Base-by-base conservation (phyloP, 2,888 invertebrate genomes). In the Dione juno region DNA sequence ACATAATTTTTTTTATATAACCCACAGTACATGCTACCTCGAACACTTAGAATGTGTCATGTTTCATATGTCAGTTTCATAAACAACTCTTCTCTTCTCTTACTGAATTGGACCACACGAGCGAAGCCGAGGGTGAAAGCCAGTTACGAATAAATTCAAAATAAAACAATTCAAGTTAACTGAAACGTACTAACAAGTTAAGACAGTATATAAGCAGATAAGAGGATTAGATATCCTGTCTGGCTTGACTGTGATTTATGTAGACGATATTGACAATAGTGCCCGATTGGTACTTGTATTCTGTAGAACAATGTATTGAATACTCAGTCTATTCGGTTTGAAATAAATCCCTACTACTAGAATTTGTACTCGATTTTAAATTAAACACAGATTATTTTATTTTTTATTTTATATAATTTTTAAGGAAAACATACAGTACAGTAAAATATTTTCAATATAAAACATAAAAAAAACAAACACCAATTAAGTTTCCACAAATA, bases 231-330 rank as follows among this genome's bases (percentile, higher is more conserved):
- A 64, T 54, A 59, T 28, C 21, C 57, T 45, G 61, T 54, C 57
- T 57, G 35, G 57, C 54, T 48, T 69, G 68, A 53, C 61, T 50
- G 70, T 71, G 61, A 71, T 71, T 67, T 67, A 71, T 71, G 67
- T 61, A 67, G 54, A 43, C 57, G 35, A 63, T 50, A 59, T 63
- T 67, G 70, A 67, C 54, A 61, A 35, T 61, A 48, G 70, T 53
- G 35, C 21, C 37, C 70, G 57, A 67, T 67, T 63, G 48, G 40
- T 37, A 14, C 41, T 59, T 43, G 41, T 50, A 37, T 45, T 43
- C 50, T 48, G 50, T 45, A 54, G 53, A 66, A 70, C 70, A 59
- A 69, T 57, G 54, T 40, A 66, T 61, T 70, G n/a, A 61, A 41
- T 63, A 16, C 45, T 41, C 45, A 45, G 11, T 45, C 11, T 11